Evolutionary conservation across 2,888 invertebrate genomes (phyloP), one percentile per base, ranked within the genome.

Genomic region (Syrphus vitripennis): DNA sequence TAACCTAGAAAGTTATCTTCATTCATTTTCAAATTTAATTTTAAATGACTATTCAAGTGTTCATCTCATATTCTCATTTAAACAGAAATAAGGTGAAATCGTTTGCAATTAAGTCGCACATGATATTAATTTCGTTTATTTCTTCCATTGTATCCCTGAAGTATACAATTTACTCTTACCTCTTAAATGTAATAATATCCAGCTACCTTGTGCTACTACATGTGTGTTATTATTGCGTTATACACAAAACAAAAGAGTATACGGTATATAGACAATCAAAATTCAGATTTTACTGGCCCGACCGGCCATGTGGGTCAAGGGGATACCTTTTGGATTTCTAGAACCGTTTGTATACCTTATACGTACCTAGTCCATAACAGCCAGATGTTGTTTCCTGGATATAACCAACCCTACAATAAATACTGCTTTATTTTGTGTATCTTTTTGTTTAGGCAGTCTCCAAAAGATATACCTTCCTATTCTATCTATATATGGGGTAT

Each of bases 381-480:
- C 82, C 86, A 86, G 86, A 86, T 86, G 86, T 74, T 86, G 86
- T 86, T 86, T 86, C 82, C 86, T 78, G 82, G 37, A 6, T 67
- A 34, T 37, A 45, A 31, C 45, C 67, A 86, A 81, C 63, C 82
- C 82, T 37, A 59, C 86, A 72, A 70, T 78, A 86, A 82, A 86
- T 82, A 81, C 67, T 50, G 61, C 34, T 76, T 76, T 77, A 14
- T 67, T 67, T 69, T 72, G 71, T 81, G 71, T 84, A 71, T 84
- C 63, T 81, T 48, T 55, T 37, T 67, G 19, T 50, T n/a, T n/a
- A 50, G 14, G 14, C 5, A 45, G 24, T 67, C 48, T 45, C 55
- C 19, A 69, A 70, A 77, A 70, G 70, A 82, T 67, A 34, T 67
- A 50, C 34, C 48, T 67, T 63, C 42, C 40, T 6, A 40, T 75